Percentiles rank a stretch among this genome's conserved stretches.
Conservation (phyloP, 1,140 invertebrate genomes). For the Procambarus virginalis region DNA sequence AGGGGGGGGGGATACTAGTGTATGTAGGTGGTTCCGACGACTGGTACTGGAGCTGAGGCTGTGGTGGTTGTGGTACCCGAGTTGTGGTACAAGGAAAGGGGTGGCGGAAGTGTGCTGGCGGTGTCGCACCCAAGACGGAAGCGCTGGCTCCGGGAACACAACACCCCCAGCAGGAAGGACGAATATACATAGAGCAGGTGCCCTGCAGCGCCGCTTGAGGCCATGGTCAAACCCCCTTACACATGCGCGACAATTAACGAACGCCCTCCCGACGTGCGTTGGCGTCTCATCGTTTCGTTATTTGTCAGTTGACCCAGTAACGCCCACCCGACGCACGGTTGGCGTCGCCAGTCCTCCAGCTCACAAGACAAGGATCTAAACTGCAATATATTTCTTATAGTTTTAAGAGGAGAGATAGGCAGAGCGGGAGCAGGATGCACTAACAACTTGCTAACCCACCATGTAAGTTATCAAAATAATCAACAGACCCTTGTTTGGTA, state of each 20-base stretch:
- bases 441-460: not conserved
- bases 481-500: slow-evolving; percentile 6
- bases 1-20: not conserved
- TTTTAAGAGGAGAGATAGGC: not conserved
- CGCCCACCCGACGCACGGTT: too few relatives aligned
- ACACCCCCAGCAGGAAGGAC: too few relatives aligned
- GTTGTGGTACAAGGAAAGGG: not conserved
- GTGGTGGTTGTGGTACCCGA: not conserved
- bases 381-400: not conserved
- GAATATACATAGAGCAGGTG: too few relatives aligned
- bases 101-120: not conserved
- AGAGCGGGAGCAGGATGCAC: not conserved
- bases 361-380: not conserved
- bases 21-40: not conserved
- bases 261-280: not conserved
- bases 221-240: not conserved
- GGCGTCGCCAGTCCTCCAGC: not conserved
- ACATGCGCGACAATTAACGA: too few relatives aligned
- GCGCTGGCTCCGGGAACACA: too few relatives aligned
- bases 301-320: not conserved
- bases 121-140: too few relatives aligned
- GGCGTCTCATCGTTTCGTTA: not conserved
- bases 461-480: slow-evolving; percentile 23
- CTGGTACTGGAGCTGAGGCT: not conserved
- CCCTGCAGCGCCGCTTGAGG: not conserved